Percentiles rank a stretch among this genome's conserved stretches.
Evolutionary conservation across 2,113 vertebrate genomes (phyloP).

Genomic region (Burhinus oedicnemus): DNA sequence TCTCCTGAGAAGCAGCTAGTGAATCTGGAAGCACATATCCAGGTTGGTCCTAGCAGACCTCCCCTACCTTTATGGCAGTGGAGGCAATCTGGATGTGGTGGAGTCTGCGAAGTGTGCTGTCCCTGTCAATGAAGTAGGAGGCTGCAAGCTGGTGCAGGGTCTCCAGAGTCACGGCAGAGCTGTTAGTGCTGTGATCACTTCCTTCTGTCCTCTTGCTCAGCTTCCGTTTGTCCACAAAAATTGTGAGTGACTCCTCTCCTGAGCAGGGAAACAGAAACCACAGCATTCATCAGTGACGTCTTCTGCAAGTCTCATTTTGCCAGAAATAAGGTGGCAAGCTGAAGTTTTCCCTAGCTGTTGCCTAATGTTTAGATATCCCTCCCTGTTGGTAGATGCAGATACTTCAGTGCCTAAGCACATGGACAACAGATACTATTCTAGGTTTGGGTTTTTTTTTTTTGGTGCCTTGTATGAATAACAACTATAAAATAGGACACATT

Average conservation of each 20-base stretch:
- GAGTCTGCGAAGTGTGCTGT: slow-evolving; percentile 82
- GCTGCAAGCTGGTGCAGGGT: slow-evolving; percentile 84
- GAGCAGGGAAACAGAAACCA: neutral
- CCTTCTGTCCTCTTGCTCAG: slow-evolving; percentile 89
- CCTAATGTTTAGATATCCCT: neutral
- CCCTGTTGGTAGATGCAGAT: neutral
- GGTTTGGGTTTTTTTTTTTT: neutral
- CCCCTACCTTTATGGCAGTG: slow-evolving; percentile 85
- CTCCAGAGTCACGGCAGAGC: slow-evolving; percentile 78
- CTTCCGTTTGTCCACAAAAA: slow-evolving; percentile 97
- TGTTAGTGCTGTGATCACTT: slow-evolving; percentile 83
- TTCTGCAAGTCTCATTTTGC: neutral
- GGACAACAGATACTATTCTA: neutral
- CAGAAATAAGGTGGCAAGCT: neutral
- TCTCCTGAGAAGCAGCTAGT: neutral
- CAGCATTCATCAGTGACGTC: neutral
- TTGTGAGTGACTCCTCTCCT: slow-evolving; percentile 97
- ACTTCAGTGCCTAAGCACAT: neutral
- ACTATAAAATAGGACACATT: neutral
- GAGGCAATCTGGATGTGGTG: slow-evolving; percentile 88
- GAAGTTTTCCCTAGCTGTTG: neutral
- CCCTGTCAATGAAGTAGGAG: slow-evolving; percentile 87
- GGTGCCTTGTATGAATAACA: neutral
- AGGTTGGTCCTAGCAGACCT: too few relatives aligned
- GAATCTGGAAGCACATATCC: neutral